Evolutionary conservation across 2,113 vertebrate species (phyloP).

Genomic region (Sakesphorus luctuosus): DNA sequence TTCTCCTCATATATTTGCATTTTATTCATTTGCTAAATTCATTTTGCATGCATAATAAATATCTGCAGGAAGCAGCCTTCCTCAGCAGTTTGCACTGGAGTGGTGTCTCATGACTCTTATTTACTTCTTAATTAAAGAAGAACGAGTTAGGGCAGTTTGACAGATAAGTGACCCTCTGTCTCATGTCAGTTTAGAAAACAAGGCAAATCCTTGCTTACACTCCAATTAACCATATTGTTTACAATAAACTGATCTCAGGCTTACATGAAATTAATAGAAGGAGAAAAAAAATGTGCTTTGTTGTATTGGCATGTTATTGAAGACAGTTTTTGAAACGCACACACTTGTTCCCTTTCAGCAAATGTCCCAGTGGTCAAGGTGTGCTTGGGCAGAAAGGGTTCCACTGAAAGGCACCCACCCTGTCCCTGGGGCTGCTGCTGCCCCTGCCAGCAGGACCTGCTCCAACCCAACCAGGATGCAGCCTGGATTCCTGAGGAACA

Average conservation of each 20-base stretch:
- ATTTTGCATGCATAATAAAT: constrained; percentile 39
- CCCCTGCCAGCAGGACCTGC: no score
- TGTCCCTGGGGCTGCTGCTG: neutral
- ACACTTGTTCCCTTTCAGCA: neutral
- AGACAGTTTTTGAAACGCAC: neutral
- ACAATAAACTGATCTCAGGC: neutral
- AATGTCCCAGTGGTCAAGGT: neutral
- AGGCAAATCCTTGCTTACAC: neutral
- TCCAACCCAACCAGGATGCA: neutral
- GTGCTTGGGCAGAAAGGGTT: neutral
- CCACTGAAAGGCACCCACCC: no score
- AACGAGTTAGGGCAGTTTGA: constrained; percentile 54
- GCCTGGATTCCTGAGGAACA: neutral
- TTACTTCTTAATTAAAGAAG: constrained; percentile 77
- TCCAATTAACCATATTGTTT: neutral
- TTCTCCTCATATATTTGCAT: constrained; percentile 10
- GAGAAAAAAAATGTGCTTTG: neutral
- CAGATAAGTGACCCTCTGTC: constrained; percentile 56
- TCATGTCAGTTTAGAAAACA: constrained; percentile 44
- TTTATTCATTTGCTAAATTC: constrained; percentile 24
- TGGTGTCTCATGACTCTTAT: constrained; percentile 64
- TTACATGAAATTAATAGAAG: neutral
- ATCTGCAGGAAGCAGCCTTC: constrained; percentile 12
- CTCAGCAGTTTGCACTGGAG: neutral
- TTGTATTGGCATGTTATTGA: neutral